Base-by-base conservation (phyloP, 2,113 vertebrate species). In the Fregata magnificens region DNA sequence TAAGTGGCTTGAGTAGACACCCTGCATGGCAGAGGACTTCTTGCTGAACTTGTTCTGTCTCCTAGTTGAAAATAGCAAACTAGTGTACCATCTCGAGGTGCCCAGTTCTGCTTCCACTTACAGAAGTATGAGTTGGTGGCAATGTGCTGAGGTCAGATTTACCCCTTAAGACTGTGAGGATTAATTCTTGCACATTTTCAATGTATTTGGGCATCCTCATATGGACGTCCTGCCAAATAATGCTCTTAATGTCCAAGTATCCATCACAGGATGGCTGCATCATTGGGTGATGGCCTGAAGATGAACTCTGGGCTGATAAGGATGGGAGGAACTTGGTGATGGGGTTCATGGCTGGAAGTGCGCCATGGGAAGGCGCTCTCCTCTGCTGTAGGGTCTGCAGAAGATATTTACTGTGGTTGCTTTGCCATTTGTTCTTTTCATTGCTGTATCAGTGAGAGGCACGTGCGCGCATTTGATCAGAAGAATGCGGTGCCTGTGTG, bases 391-490 rank as follows among this genome's bases (percentile, higher is more conserved):
- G 4, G 4, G 16, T 26, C 44, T 93, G 73, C 58, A 53, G 76
- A 50, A 82, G 44, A 28, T 40, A 19, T 8, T 91, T 79, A 2
- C 56, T 38, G 31, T 74, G 70, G 20, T 40, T 91, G 16, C 47
- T 89, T 82, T 82, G 65, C 59, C 15, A 8, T 67, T 88, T 82
- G 53, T 70, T 78, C 69, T 61, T 82, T 74, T 38, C 32, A 11
- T 49, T 72, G 71, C 62, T 50, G 15, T 70, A 34, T n/a, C 58
- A 14, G 9, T 47, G 82, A 50, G 53, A 70, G 45, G 45, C 0
- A 3, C 0, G 0, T 55, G 72, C 56, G 14, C 0, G 0, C 4
- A 5, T n/a, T 59, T 40, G 90, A 32, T 56, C 65, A 69, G 49
- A 58, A 52, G 66, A 56, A 62, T 22, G 16, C 1, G 1, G 18